A percentile compares a stretch with the other conserved stretches of the same genome.
These are phyloP conservation scores for Pyralis farinalis DNA, from an alignment of 2,888 invertebrate species.

Conservation along the genomic window DNA sequence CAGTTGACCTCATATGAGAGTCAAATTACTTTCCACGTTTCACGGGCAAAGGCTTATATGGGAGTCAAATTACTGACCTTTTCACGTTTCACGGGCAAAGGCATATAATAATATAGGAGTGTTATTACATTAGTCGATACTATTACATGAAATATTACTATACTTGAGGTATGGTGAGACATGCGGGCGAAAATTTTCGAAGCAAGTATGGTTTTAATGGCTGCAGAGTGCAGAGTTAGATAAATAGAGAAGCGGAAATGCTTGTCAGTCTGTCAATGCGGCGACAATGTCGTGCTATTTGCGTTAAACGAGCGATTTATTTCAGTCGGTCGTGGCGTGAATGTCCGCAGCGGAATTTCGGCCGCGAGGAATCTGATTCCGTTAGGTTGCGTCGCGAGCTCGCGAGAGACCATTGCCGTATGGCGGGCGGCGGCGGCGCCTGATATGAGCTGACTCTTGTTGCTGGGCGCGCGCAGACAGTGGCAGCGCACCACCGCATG, in stretches of 20 bases:
- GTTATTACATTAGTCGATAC: slow-evolving; percentile 31
- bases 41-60: slow-evolving; percentile 26
- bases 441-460: slow-evolving; percentile 14
- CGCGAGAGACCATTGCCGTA: slow-evolving; percentile 28
- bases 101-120: too few relatives aligned
- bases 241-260: slow-evolving; percentile 74
- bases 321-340: slow-evolving; percentile 77
- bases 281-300: slow-evolving; percentile 76
- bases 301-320: slow-evolving; percentile 78
- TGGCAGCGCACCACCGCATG: slow-evolving; percentile 29
- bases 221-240: slow-evolving; percentile 33
- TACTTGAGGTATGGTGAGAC: background rate
- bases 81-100: background rate
- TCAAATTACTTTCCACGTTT: slow-evolving; percentile 33
- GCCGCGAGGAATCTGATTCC: slow-evolving; percentile 72
- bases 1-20: slow-evolving; percentile 18
- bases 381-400: slow-evolving; percentile 56
- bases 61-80: slow-evolving; percentile 39
- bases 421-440: slow-evolving; percentile 19
- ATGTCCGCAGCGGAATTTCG: slow-evolving; percentile 76
- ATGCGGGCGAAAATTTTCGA: slow-evolving; percentile 47
- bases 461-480: slow-evolving; percentile 25
- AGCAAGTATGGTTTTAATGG: slow-evolving; percentile 44
- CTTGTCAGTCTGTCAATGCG: slow-evolving; percentile 70
- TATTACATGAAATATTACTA: background rate